phyloP scores from a whole-genome alignment of 2,113 vertebrate genomes.

The Phaethornis superciliosus region DNA sequence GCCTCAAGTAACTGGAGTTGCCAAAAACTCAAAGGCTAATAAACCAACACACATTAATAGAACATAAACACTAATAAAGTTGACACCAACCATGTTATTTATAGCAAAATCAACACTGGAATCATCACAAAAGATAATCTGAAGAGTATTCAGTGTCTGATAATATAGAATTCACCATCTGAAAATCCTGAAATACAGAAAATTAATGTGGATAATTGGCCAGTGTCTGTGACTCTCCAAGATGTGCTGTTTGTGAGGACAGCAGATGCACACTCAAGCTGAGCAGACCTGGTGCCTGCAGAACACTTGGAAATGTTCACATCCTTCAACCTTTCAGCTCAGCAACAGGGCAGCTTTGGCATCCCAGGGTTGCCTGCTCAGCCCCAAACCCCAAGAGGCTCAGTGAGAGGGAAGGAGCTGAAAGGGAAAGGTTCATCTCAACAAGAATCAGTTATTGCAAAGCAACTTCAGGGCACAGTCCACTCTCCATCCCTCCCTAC shows the following conservation, averaged over 20 bases:
- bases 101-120: not conserved
- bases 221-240: not conserved
- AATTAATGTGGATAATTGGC: not conserved
- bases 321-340: not conserved
- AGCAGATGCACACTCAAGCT: accelerated
- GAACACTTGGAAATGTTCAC: not conserved
- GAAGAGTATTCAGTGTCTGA: not conserved
- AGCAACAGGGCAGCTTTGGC: not conserved
- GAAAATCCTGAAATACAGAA: not conserved
- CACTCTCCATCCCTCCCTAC: not conserved
- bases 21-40: constrained; percentile 43
- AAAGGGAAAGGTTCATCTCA: not conserved
- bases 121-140: not conserved
- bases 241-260: not conserved
- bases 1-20: constrained; percentile 35
- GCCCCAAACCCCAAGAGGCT: not conserved
- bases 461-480: too few species aligned
- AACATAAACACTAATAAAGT: constrained; percentile 48
- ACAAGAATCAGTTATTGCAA: not conserved
- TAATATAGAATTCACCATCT: not conserved
- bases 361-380: not conserved
- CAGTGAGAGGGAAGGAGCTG: not conserved
- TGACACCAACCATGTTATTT: constrained; percentile 18
- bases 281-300: not conserved
- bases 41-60: constrained; percentile 19